Evolutionary conservation across 2,113 vertebrate species (phyloP).

Genomic region (Hassar affinis): DNA sequence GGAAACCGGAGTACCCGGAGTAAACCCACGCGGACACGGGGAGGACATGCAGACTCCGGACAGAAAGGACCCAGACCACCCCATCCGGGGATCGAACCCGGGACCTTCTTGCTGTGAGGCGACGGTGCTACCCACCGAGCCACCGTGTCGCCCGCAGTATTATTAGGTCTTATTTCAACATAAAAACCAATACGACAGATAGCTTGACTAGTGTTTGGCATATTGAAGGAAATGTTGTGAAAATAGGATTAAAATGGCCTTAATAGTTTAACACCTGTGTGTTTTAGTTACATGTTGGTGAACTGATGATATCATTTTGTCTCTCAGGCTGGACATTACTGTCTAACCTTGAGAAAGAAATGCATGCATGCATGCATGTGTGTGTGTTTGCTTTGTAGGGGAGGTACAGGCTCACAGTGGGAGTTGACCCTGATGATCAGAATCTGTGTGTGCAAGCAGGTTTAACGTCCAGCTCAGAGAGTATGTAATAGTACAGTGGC

Average conservation of each 20-base stretch:
- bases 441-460: slow-evolving; percentile 21
- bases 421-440: background rate
- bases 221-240: background rate
- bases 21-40: too few relatives aligned
- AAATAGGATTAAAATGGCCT: background rate
- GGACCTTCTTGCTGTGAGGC: too few relatives aligned
- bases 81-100: too few relatives aligned
- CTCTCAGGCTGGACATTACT: background rate
- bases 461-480: background rate
- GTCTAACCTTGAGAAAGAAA: background rate
- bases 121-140: too few relatives aligned
- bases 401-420: background rate
- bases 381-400: too few relatives aligned
- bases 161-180: background rate
- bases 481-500: background rate
- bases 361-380: background rate
- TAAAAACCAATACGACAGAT: background rate
- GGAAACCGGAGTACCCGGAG: too few relatives aligned
- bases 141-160: too few relatives aligned
- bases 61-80: too few relatives aligned
- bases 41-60: too few relatives aligned
- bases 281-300: background rate
- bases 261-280: background rate
- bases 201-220: background rate
- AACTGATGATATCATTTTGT: background rate